Base-by-base conservation (phyloP, 2,113 vertebrate genomes). In the Falco punctatus region DNA sequence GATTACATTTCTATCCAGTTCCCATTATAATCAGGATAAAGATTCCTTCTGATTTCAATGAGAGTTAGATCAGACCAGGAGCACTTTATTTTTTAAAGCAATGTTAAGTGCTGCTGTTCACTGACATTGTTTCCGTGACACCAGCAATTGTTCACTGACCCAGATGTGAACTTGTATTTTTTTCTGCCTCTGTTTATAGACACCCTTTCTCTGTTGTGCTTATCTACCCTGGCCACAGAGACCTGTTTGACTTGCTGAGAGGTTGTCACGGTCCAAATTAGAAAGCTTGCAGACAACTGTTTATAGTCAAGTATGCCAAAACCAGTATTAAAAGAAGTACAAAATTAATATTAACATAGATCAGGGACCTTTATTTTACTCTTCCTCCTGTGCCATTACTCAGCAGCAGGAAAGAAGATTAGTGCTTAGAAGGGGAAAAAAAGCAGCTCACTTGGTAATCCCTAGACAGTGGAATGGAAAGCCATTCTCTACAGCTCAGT, bases 91-190 rank as follows among this genome's bases (percentile, higher is more conserved):
- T 88, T 96, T 96, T 94, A 28, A 82, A 95, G 54, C 49, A 79
- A 78, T 67, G 77, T 84, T 87, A 97, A 97, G 51, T 67, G 72
- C 71, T 92, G 82, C 74, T 96, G 81, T 86, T 95, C 28, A 3
- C 42, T 95, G 86, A 81, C 91, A 94, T 81, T 97, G 82, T 96
- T 96, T 97, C 94, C 54, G 83, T 97, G 94, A 95, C 91, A 94
- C 49, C 55, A 91, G 49, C 0, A 12, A 97, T 94, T 97, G 86
- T 94, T 93, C 96, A 93, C 38, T 97, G 97, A 97, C 96, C 97
- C 96, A 96, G 70, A 97, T 93, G 81, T 97, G 95, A 98, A 97
- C 96, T 90, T 97, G 57, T 80, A 2, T 49, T 92, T 95, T 95
- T 90, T 89, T 57, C 86, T 83, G 35, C 35, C 44, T 88, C 46